These are phyloP conservation scores for Eublepharis macularius DNA, from an alignment of 2,113 vertebrate species.

Conservation along the genomic window DNA sequence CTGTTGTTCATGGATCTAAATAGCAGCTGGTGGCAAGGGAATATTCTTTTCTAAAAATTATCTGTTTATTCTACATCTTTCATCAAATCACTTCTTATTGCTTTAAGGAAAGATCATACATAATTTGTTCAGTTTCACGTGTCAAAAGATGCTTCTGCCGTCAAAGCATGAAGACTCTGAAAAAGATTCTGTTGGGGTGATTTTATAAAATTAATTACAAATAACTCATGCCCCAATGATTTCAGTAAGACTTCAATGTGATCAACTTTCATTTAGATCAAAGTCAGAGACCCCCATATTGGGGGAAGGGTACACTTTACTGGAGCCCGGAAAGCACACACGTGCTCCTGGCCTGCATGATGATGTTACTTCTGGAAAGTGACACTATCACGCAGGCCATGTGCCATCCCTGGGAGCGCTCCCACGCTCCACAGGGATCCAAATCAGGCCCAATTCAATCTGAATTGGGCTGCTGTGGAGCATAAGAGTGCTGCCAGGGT, in stretches of 20 bases:
- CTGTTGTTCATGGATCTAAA: constrained; percentile 7
- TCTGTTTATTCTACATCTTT: constrained; percentile 12
- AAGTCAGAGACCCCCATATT: too few relatives aligned
- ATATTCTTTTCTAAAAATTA: constrained; percentile 6
- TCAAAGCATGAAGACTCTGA: constrained; percentile 17
- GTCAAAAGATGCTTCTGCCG: neutral
- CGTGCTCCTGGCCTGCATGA: too few relatives aligned
- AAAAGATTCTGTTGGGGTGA: neutral
- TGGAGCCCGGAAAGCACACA: too few relatives aligned
- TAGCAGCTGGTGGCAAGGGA: constrained; percentile 22
- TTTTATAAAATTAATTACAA: neutral
- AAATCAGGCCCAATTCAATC: too few relatives aligned
- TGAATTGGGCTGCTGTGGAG: too few relatives aligned
- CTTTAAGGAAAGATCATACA: constrained; percentile 4
- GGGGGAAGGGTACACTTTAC: too few relatives aligned
- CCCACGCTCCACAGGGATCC: too few relatives aligned
- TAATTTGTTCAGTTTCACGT: neutral
- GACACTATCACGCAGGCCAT: too few relatives aligned
- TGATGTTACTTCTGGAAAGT: too few relatives aligned
- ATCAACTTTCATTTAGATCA: too few relatives aligned
- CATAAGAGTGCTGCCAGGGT: too few relatives aligned
- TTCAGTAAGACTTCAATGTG: neutral
- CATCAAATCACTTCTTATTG: neutral
- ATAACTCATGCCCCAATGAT: neutral
- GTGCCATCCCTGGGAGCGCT: too few relatives aligned